Evolutionary conservation across 1,140 invertebrate species (phyloP).

Genomic region (Trachymyrmex cornetzi): DNA sequence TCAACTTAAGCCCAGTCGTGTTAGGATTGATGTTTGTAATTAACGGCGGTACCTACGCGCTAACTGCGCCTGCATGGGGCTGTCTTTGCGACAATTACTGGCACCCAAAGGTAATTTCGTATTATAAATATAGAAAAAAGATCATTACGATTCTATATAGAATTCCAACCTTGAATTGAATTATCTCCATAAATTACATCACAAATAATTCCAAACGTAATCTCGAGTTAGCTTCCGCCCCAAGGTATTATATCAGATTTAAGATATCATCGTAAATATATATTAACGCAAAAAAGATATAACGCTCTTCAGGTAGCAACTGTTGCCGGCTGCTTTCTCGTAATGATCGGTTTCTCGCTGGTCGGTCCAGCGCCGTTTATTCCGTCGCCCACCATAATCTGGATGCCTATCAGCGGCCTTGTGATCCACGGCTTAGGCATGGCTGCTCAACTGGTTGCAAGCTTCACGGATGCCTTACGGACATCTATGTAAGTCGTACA

Average conservation of each 20-base stretch:
- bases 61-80: slow-evolving; percentile 93
- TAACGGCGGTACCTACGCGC: slow-evolving; percentile 94
- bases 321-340: slow-evolving; percentile 89
- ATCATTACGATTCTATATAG: not conserved
- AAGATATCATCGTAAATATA: not conserved
- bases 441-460: slow-evolving; percentile 93
- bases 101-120: slow-evolving; percentile 87
- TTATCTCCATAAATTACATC: not conserved
- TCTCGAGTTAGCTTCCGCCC: not conserved
- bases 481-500: slow-evolving; percentile 89
- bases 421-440: slow-evolving; percentile 93
- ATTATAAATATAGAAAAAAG: not conserved
- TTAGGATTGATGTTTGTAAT: slow-evolving; percentile 95
- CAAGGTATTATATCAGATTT: slow-evolving; percentile 20
- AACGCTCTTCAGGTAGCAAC: slow-evolving; percentile 86
- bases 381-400: slow-evolving; percentile 89
- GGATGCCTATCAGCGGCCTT: slow-evolving; percentile 90
- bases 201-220: not conserved
- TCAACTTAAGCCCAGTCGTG: slow-evolving; percentile 91
- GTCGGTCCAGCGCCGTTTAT: slow-evolving; percentile 93
- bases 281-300: not conserved
- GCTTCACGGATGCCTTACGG: slow-evolving; percentile 93
- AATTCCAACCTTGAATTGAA: not conserved
- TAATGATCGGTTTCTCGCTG: slow-evolving; percentile 90
- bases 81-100: slow-evolving; percentile 91